These are phyloP conservation scores for Nycticryphes semicollaris DNA, from an alignment of 2,113 vertebrate genomes.

Conservation along the genomic window DNA sequence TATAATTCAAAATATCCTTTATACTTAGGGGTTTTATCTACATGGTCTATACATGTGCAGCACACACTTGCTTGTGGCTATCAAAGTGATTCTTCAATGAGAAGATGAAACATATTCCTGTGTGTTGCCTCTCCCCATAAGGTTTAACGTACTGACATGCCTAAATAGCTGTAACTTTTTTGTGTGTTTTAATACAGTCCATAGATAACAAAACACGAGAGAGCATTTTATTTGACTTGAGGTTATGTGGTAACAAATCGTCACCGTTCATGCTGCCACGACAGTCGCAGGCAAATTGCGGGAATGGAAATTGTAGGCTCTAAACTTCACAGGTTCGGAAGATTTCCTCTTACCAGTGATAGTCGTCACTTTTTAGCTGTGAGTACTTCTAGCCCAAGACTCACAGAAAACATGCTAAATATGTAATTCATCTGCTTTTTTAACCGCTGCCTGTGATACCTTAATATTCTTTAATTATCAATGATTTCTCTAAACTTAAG, in stretches of 20 bases:
- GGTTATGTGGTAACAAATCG: not conserved
- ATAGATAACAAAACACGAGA: not conserved
- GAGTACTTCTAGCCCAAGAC: not conserved
- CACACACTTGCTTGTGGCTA: not conserved
- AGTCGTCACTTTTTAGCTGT: not conserved
- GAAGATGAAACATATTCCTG: not conserved
- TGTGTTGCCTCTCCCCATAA: not conserved
- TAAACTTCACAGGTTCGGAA: not conserved
- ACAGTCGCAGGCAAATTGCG: not conserved
- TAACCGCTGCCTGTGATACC: not conserved
- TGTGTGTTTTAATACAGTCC: not conserved
- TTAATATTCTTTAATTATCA: not conserved
- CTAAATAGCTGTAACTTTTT: not conserved
- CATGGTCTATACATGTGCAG: not conserved
- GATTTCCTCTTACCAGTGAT: not conserved
- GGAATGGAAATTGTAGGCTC: not conserved
- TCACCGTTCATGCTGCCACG: not conserved
- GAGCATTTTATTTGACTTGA: not conserved
- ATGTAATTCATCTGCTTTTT: not conserved
- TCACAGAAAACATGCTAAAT: not conserved
- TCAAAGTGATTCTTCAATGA: not conserved
- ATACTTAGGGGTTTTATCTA: not conserved
- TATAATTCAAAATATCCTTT: not conserved
- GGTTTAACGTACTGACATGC: not conserved
- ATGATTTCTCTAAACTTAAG: not conserved